phyloP scores from a whole-genome alignment of 2,797 vertebrate genomes.

The Cuniculus paca region DNA sequence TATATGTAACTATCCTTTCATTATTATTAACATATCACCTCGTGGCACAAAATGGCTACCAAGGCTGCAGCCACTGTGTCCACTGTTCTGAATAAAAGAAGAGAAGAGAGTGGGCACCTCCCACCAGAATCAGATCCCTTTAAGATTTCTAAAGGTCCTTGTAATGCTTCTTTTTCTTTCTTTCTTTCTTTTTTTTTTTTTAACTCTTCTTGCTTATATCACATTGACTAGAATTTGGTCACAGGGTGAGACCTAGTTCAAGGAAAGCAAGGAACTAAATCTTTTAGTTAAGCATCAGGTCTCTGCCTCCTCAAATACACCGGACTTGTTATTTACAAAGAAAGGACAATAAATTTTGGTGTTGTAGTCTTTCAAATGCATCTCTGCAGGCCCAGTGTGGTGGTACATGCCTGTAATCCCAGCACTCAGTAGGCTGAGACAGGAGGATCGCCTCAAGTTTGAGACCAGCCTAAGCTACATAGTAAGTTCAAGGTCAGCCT shows the following conservation, averaged over 20 bases:
- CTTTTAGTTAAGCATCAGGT: not conserved
- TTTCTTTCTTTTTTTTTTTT: not conserved
- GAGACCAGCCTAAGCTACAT: too few relatives aligned
- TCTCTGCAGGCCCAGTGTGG: not conserved
- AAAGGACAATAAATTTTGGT: not conserved
- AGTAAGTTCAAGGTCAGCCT: not conserved
- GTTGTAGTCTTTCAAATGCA: not conserved
- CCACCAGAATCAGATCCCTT: not conserved
- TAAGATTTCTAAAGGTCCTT: not conserved
- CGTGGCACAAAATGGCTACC: not conserved
- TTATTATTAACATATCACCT: not conserved
- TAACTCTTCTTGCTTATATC: not conserved
- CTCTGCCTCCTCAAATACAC: constrained; percentile 38
- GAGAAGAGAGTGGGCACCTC: not conserved
- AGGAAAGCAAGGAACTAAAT: not conserved
- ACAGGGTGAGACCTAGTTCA: not conserved
- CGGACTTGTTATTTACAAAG: not conserved
- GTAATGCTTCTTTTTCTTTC: not conserved
- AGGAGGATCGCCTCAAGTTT: not conserved
- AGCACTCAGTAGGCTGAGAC: not conserved
- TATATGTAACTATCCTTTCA: not conserved
- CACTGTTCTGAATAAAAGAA: not conserved
- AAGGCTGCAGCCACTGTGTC: not conserved
- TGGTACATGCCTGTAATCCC: not conserved
- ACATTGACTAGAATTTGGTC: not conserved